A percentile compares a stretch with the other conserved stretches of the same genome.
Evolutionary conservation across 2,888 invertebrate species (phyloP).

Genomic region (Cephus rjabovi): DNA sequence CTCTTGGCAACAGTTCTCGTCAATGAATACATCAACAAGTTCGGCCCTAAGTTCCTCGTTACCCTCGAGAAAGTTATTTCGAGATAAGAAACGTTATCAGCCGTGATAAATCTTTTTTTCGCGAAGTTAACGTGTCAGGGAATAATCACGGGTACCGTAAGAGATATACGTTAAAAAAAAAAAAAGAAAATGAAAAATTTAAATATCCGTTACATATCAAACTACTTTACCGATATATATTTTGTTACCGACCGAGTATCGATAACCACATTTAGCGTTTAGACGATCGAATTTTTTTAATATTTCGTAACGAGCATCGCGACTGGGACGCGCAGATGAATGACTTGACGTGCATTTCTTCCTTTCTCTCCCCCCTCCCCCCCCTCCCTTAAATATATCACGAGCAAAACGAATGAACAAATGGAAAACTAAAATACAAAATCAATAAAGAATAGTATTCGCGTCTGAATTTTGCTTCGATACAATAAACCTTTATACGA

Average conservation of each 20-base stretch:
- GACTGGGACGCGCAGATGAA: background rate
- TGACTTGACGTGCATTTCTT: background rate
- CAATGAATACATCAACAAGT: background rate
- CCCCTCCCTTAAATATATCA: background rate
- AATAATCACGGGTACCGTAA: background rate
- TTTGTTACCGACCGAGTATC: background rate
- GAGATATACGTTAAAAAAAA: background rate
- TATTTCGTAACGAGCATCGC: background rate
- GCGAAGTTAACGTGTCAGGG: background rate
- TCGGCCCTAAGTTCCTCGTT: background rate
- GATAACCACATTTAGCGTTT: no score
- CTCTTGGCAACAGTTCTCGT: background rate
- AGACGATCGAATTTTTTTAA: no score
- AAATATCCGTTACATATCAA: background rate
- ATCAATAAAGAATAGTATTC: background rate
- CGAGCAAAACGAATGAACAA: background rate
- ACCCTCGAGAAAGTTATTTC: background rate
- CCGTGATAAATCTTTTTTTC: background rate
- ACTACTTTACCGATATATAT: background rate
- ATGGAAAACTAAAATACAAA: background rate
- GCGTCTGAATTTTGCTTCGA: background rate
- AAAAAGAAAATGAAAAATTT: background rate
- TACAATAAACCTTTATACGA: background rate
- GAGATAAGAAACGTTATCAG: background rate
- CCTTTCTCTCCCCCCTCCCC: no score